phyloP scores from a whole-genome alignment of 2,888 invertebrate genomes.

The Perithous albicinctus region DNA sequence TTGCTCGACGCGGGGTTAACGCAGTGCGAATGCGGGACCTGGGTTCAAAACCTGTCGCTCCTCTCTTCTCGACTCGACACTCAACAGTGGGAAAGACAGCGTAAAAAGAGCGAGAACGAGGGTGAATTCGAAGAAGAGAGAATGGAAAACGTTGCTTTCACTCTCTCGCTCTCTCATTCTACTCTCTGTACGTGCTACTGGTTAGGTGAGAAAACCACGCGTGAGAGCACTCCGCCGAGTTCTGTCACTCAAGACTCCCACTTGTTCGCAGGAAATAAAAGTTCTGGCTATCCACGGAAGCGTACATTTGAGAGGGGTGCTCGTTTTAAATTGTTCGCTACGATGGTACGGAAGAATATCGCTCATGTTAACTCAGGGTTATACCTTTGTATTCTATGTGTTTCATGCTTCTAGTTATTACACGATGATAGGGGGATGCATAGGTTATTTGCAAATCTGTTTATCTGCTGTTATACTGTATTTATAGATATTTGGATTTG shows the following conservation, averaged over 20 bases:
- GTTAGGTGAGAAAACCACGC: conserved; percentile 22
- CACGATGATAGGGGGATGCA: no score
- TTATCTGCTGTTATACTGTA: neutral
- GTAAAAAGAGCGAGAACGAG: conserved; percentile 38
- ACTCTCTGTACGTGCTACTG: conserved; percentile 41
- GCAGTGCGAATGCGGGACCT: conserved; percentile 66
- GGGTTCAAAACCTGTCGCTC: conserved; percentile 40
- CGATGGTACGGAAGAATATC: conserved; percentile 11
- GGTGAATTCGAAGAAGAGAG: conserved; percentile 59
- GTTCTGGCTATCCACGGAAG: conserved; percentile 46
- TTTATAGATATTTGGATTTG: no score
- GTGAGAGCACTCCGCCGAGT: conserved; percentile 63
- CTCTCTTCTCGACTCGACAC: conserved; percentile 25
- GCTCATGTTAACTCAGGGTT: neutral
- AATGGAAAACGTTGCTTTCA: conserved; percentile 25
- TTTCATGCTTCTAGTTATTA: neutral
- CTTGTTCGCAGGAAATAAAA: conserved; percentile 66
- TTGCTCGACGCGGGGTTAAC: conserved; percentile 77
- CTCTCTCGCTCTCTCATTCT: conserved; percentile 16
- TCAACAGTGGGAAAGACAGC: conserved; percentile 18
- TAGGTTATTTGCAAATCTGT: neutral
- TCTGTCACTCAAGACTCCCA: conserved; percentile 69
- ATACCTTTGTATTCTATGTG: neutral
- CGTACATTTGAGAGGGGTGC: neutral
- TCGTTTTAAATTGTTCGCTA: conserved; percentile 37